Percentiles rank a stretch among this genome's conserved stretches.
These are phyloP conservation scores for Zoanthus gigantus DNA, from an alignment of 92 coral and sea anemone species.

Conservation along the genomic window DNA sequence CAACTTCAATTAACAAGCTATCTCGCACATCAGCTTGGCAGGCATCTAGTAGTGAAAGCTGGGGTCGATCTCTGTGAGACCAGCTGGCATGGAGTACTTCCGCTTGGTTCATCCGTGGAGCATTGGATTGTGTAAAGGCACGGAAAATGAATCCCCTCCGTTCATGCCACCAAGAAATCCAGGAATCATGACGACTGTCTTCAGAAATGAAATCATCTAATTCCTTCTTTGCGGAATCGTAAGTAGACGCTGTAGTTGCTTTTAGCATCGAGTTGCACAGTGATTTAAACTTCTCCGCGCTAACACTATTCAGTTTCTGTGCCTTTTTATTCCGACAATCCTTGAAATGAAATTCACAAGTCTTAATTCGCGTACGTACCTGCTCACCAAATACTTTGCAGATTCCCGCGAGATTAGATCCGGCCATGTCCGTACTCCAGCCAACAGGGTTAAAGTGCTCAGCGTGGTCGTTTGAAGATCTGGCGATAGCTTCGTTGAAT, in stretches of 20 bases:
- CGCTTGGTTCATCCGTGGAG: conserved; percentile 67
- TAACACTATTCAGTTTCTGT: conserved; percentile 41
- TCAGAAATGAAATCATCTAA: conserved; percentile 57
- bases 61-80: conserved; percentile 65
- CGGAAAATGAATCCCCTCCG: conserved; percentile 69
- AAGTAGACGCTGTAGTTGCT: conserved; percentile 47
- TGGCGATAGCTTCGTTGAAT: conserved; percentile 48
- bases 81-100: conserved; percentile 75
- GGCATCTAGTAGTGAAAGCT: conserved; percentile 67
- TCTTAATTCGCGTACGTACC: conserved; percentile 6
- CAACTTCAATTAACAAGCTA: conserved; percentile 58
- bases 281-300: conserved; percentile 54
- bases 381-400: conserved; percentile 50
- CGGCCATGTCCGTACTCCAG: conserved; percentile 83
- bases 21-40: conserved; percentile 69
- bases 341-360: conserved; percentile 78
- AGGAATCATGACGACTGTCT: conserved; percentile 36
- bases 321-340: conserved; percentile 66
- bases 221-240: conserved; percentile 50
- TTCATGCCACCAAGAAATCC: conserved; percentile 72
- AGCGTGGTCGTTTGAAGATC: background rate
- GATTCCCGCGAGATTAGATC: conserved; percentile 58
- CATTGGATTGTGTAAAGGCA: conserved; percentile 63
- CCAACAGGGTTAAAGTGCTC: conserved; percentile 61
- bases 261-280: conserved; percentile 29